Percentiles rank a stretch among this genome's conserved stretches.
phyloP scores from a whole-genome alignment of 2,113 vertebrate genomes.

The Phasianus colchicus region DNA sequence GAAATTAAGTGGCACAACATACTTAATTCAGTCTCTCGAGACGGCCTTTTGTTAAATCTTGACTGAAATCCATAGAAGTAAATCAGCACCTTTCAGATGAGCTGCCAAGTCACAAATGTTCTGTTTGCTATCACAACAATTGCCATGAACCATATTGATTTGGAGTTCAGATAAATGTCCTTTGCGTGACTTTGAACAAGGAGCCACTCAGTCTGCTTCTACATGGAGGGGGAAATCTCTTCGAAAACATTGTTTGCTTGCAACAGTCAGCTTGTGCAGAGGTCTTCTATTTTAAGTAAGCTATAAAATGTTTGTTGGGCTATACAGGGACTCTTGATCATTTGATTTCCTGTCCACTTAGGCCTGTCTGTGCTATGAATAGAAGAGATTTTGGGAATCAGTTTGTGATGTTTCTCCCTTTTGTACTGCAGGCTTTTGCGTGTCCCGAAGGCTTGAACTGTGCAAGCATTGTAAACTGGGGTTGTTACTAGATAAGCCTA shows the following conservation, averaged over 20 bases:
- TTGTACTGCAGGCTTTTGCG: background rate
- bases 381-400: background rate
- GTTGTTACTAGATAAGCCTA: background rate
- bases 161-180: constrained; percentile 69
- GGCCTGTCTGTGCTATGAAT: background rate
- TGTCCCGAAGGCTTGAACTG: background rate
- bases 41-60: constrained; percentile 66
- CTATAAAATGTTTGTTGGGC: constrained; percentile 56
- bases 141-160: constrained; percentile 66
- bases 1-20: constrained; percentile 60
- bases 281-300: constrained; percentile 60
- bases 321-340: background rate
- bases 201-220: constrained; percentile 69
- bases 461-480: fast-evolving
- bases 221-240: constrained; percentile 49
- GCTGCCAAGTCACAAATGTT: constrained; percentile 74
- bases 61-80: constrained; percentile 60
- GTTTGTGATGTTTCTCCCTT: background rate
- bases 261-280: background rate
- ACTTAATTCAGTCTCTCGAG: constrained; percentile 15
- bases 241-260: constrained; percentile 65
- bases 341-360: constrained; percentile 40
- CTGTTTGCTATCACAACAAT: constrained; percentile 76
- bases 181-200: constrained; percentile 65
- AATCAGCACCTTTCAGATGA: constrained; percentile 71